phyloP scores from a whole-genome alignment of 2,113 vertebrate genomes.

The Scolopax mira region DNA sequence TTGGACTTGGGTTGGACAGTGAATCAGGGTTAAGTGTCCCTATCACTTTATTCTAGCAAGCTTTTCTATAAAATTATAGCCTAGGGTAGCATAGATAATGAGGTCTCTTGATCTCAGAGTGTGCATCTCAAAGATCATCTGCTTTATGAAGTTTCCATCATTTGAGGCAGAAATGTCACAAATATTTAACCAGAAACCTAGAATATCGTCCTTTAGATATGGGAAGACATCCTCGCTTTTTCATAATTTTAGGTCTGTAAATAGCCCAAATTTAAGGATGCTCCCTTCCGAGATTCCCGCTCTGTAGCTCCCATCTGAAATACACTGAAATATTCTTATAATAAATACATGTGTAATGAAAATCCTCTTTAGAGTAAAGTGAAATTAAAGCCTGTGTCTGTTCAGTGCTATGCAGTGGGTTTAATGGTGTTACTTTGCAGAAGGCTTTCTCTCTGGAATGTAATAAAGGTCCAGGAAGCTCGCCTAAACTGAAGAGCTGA shows the following conservation, averaged over 20 bases:
- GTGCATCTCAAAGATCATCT: not conserved
- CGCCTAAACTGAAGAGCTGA: not conserved
- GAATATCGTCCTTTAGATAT: not conserved
- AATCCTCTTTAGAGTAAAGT: not conserved
- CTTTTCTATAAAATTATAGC: not conserved
- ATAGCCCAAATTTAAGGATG: not conserved
- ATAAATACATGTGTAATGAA: not conserved
- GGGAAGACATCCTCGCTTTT: not conserved
- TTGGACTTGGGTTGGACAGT: not conserved
- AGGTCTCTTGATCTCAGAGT: not conserved
- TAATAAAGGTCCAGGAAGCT: not conserved
- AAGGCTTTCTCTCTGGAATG: not conserved
- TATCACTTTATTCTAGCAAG: not conserved
- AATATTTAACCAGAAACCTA: not conserved
- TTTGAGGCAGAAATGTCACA: not conserved
- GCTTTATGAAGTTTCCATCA: not conserved
- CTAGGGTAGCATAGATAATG: not conserved
- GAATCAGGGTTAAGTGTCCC: not conserved
- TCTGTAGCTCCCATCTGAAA: not conserved
- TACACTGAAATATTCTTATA: not conserved
- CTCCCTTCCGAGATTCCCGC: not conserved
- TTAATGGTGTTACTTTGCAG: not conserved
- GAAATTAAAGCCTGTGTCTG: not conserved
- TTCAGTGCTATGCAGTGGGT: not conserved
- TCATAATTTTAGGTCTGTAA: not conserved